Conservation (phyloP, 2,113 vertebrate genomes). For the Corynorhinus townsendii region DNA sequence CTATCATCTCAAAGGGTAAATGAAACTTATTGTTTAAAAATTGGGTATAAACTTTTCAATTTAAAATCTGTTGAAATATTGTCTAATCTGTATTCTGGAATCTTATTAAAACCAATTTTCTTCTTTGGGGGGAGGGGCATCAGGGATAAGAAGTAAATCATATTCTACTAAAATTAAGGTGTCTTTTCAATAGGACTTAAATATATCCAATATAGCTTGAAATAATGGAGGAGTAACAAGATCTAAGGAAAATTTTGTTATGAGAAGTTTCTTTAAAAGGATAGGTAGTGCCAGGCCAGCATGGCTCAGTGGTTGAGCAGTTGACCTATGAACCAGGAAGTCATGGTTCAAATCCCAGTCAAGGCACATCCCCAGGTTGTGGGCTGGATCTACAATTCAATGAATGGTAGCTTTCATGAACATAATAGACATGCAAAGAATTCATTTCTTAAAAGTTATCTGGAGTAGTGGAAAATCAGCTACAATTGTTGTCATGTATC, state of each 20-base stretch:
- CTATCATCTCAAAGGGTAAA: neutral
- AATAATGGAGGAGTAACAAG: neutral
- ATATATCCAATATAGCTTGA: neutral
- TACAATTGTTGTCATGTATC: neutral
- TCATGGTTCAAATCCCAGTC: too few relatives aligned
- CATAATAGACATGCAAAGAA: neutral
- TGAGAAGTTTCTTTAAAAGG: neutral
- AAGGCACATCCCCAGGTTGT: too few relatives aligned
- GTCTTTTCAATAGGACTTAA: neutral
- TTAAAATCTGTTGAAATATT: slow-evolving; percentile 5
- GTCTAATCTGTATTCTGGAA: neutral
- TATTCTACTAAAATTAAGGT: neutral
- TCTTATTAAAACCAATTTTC: neutral
- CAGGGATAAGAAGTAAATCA: neutral
- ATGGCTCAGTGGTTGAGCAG: too few relatives aligned
- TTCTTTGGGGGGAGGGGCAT: neutral
- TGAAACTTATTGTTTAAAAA: neutral
- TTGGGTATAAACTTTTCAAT: neutral
- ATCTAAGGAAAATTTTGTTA: neutral
- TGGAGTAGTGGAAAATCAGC: neutral
- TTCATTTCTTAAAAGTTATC: neutral
- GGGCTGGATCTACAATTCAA: neutral
- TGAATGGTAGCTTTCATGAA: neutral
- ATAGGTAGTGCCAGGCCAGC: neutral
- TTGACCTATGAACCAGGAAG: too few relatives aligned